Evolutionary conservation across 2,888 invertebrate genomes (phyloP).

Genomic region (Meandrusa payeni): DNA sequence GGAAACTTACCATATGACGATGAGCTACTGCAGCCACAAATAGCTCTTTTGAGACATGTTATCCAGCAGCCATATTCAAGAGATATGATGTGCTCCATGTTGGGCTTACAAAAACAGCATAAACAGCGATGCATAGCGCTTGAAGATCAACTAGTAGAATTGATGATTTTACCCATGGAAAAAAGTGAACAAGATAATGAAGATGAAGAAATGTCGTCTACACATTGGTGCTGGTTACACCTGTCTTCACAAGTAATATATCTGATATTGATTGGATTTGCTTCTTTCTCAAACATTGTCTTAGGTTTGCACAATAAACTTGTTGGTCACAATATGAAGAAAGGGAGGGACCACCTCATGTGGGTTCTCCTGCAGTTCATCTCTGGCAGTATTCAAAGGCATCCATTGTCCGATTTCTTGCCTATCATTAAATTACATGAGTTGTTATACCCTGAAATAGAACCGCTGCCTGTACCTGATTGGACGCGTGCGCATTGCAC

Average conservation of each 20-base stretch:
- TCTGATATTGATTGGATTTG: slow-evolving; percentile 96
- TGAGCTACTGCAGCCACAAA: slow-evolving; percentile 93
- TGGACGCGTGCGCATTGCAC: slow-evolving; percentile 92
- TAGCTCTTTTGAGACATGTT: slow-evolving; percentile 92
- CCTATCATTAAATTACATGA: slow-evolving; percentile 96
- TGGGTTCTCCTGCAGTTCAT: slow-evolving; percentile 98
- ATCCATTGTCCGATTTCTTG: slow-evolving; percentile 92
- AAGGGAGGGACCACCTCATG: slow-evolving; percentile 98
- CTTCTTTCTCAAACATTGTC: slow-evolving; percentile 95
- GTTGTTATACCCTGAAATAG: slow-evolving; percentile 94
- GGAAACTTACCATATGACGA: slow-evolving; percentile 93
- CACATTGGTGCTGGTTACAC: slow-evolving; percentile 95
- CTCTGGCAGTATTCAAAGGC: slow-evolving; percentile 97
- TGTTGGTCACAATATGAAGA: slow-evolving; percentile 88
- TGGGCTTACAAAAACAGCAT: slow-evolving; percentile 95
- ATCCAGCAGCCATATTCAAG: slow-evolving; percentile 96
- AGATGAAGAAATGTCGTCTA: slow-evolving; percentile 82
- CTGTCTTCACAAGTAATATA: slow-evolving; percentile 96
- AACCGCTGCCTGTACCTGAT: slow-evolving; percentile 94
- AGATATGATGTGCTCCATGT: slow-evolving; percentile 97
- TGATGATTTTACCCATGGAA: slow-evolving; percentile 96
- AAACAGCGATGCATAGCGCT: slow-evolving; percentile 93
- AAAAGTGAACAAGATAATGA: slow-evolving; percentile 87
- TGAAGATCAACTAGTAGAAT: slow-evolving; percentile 95
- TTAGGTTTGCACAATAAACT: slow-evolving; percentile 92